These are phyloP conservation scores for Eumaeus atala DNA, from an alignment of 1,140 invertebrate species.

Conservation along the genomic window DNA sequence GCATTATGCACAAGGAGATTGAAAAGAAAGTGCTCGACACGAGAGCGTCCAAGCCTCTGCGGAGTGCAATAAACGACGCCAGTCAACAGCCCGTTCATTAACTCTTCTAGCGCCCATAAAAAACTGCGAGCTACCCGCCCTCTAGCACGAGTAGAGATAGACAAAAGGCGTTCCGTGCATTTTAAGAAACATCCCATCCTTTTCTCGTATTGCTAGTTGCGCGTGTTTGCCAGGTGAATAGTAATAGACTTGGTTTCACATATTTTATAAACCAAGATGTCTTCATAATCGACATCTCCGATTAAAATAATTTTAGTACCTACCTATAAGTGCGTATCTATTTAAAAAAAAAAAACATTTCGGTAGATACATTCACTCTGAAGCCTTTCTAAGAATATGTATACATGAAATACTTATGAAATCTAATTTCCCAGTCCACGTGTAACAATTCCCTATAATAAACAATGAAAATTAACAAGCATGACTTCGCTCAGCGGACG, in stretches of 20 bases:
- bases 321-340: too few relatives aligned
- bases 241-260: not conserved
- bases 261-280: not conserved
- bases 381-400: too few relatives aligned
- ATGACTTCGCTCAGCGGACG: conserved; percentile 7
- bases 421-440: not conserved
- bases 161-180: too few relatives aligned
- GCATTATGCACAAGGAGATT: conserved; percentile 65
- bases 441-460: conserved; percentile 22
- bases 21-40: conserved; percentile 64
- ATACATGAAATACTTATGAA: too few relatives aligned
- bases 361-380: too few relatives aligned
- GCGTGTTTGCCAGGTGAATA: not conserved
- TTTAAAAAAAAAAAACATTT: too few relatives aligned
- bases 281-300: not conserved
- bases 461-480: conserved; percentile 39
- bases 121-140: conserved; percentile 34
- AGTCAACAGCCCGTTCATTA: conserved; percentile 56
- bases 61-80: conserved; percentile 63
- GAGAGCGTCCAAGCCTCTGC: conserved; percentile 55
- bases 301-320: too few relatives aligned
- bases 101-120: conserved; percentile 53
- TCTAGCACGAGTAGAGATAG: too few relatives aligned
- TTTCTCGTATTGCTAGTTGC: not conserved
- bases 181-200: not conserved